Percentiles rank a stretch among this genome's conserved stretches.
phyloP scores from a whole-genome alignment of 2,888 invertebrate genomes.

The Dendrolimus houi region DNA sequence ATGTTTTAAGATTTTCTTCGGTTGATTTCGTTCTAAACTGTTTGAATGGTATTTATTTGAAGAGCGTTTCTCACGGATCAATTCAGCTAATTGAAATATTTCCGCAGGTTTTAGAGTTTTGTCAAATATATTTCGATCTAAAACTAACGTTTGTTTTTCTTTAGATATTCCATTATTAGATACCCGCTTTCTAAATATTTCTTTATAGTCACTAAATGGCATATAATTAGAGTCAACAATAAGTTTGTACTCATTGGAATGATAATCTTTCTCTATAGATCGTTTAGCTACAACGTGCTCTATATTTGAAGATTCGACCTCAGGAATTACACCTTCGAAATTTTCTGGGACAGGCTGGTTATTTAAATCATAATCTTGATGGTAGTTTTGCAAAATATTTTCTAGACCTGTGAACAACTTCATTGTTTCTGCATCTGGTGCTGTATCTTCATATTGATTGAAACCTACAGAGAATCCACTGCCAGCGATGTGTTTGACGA shows the following conservation, averaged over 20 bases:
- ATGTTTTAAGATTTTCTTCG: background rate
- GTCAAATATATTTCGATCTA: slow-evolving; percentile 32
- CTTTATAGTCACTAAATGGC: slow-evolving; percentile 31
- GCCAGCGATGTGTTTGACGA: slow-evolving; percentile 52
- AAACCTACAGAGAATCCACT: slow-evolving; percentile 57
- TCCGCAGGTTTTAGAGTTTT: slow-evolving; percentile 40
- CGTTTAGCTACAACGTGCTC: slow-evolving; percentile 27
- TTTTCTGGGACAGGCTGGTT: slow-evolving; percentile 11
- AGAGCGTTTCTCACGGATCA: slow-evolving; percentile 16
- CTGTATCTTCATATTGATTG: slow-evolving; percentile 51
- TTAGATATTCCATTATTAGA: slow-evolving; percentile 12
- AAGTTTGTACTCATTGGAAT: slow-evolving; percentile 37
- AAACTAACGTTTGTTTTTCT: slow-evolving; percentile 13
- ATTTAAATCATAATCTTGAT: slow-evolving; percentile 34
- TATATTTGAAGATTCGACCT: slow-evolving; percentile 8
- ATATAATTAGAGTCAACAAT: slow-evolving; percentile 27
- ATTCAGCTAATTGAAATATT: slow-evolving; percentile 35
- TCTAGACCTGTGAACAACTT: slow-evolving; percentile 52
- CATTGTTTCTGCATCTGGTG: slow-evolving; percentile 50
- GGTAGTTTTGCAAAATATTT: slow-evolving; percentile 44
- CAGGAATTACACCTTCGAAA: slow-evolving; percentile 9
- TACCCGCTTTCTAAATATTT: slow-evolving; percentile 25
- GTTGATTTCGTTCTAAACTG: background rate
- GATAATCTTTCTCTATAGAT: slow-evolving; percentile 28
- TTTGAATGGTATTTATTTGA: no score